phyloP scores from a whole-genome alignment of 2,888 invertebrate genomes.

The Tachina grossa region DNA sequence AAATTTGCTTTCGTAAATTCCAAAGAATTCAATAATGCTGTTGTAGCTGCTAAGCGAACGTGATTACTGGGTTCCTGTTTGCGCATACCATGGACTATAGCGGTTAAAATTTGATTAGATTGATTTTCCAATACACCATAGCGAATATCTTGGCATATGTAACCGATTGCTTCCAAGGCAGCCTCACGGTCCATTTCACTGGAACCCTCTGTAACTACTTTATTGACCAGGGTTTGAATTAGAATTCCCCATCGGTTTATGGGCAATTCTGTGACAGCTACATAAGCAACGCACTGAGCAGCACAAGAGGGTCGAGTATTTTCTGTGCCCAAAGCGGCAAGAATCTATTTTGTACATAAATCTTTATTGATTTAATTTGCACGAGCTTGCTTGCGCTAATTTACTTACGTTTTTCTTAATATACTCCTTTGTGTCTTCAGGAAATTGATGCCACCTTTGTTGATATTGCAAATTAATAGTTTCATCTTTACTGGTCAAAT shows the following conservation, averaged over 20 bases:
- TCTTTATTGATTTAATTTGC: background rate
- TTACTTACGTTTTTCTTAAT: constrained; percentile 95
- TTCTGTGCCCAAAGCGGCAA: constrained; percentile 97
- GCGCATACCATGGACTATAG: constrained; percentile 99
- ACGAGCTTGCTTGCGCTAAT: background rate
- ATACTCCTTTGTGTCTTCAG: constrained; percentile 92
- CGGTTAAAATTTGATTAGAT: constrained; percentile 98
- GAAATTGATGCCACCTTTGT: constrained; percentile 95
- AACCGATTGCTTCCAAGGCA: constrained; percentile 98
- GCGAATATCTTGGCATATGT: constrained; percentile 99
- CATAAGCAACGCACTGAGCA: constrained; percentile 99
- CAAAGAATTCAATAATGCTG: constrained; percentile 96
- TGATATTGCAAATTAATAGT: constrained; percentile 91
- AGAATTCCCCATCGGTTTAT: constrained; percentile 96
- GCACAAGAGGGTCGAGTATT: constrained; percentile 97
- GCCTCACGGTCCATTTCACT: constrained; percentile 98
- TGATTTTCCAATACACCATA: constrained; percentile 95
- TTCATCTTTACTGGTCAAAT: constrained; percentile 97
- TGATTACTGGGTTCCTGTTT: constrained; percentile 96
- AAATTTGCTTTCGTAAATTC: constrained; percentile 99
- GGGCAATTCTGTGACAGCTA: constrained; percentile 98
- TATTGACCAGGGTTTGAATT: constrained; percentile 92
- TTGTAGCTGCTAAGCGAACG: constrained; percentile 97
- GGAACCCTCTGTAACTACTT: constrained; percentile 93
- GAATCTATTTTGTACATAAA: constrained; percentile 85